Evolutionary conservation across 1,140 invertebrate genomes (phyloP), one percentile per base, ranked within the genome.

Genomic region (Melanaphis sacchari): DNA sequence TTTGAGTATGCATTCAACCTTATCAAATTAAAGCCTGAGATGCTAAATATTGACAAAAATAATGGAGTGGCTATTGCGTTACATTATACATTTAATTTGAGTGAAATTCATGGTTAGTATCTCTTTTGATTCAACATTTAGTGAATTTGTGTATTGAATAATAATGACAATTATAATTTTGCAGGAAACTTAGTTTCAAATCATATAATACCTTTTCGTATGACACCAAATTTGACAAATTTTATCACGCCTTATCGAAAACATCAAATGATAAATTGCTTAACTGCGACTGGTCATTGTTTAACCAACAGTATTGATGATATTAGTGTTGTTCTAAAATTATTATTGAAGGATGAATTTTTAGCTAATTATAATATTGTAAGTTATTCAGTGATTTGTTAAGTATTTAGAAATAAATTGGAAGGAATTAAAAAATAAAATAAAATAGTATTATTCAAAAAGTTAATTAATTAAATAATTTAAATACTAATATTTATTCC

Each of bases 261-360:
- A 93, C 11, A 85, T 31, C 46, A 84, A 52, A n/a, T 93, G 31
- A 54, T 93, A 36, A 93, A 93, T 40, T 85, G 46, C 26, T 21
- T 84, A 41, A 82, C 36, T 40, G 91, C 24, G 85, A 93, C 43
- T 52, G 81, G n/a, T 0, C 46, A 85, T 41, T 93, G 91, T 54
- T 85, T 93, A 22, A 40, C 7, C 36, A 52, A 85, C 7, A 84
- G 22, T 41, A 93, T 52, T 46, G 91, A 93, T 0, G 46, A 93
- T 52, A 31, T 93, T 31, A 49, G 26, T 41, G 9, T 85, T 54
- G 38, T n/a, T 24, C 46, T 93, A 18, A 93, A 85, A 85, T 40
- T 93, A 40, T 93, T 93, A 38, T 52, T 93, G 31, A 84, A 93
- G 15, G 91, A 93, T 52, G 91, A 93, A 82, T 85, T 85, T 49